Percentiles rank a stretch among this genome's conserved stretches.
These are phyloP conservation scores for Anhinga anhinga DNA, from an alignment of 2,113 vertebrate species.

Conservation along the genomic window DNA sequence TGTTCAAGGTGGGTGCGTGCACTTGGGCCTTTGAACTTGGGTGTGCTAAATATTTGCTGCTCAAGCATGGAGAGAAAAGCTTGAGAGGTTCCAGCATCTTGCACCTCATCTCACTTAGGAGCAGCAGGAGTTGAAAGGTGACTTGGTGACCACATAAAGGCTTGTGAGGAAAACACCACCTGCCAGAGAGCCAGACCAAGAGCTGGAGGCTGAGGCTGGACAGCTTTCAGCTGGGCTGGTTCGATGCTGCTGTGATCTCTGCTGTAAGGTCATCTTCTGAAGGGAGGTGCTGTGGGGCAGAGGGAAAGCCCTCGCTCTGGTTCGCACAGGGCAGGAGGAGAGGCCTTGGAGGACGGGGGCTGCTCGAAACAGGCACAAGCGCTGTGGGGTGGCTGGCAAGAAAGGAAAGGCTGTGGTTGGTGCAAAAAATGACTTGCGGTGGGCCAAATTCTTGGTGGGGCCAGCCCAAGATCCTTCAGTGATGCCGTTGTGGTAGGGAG, in stretches of 20 bases:
- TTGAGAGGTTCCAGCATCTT: not conserved
- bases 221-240: not conserved
- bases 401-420: not conserved
- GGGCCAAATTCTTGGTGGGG: not conserved
- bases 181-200: not conserved
- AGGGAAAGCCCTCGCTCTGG: rapidly evolving
- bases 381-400: not conserved
- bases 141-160: not conserved
- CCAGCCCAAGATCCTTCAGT: not conserved
- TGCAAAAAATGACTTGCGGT: not conserved
- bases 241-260: not conserved
- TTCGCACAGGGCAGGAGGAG: rapidly evolving
- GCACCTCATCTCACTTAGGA: not conserved
- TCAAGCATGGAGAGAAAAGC: not conserved
- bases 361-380: rapidly evolving
- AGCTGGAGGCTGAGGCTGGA: not conserved
- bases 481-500: not conserved
- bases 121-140: not conserved
- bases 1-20: rapidly evolving
- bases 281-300: not conserved
- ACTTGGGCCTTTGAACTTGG: not conserved
- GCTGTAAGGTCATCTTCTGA: not conserved
- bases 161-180: not conserved
- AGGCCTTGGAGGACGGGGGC: not conserved
- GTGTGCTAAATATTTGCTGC: not conserved